phyloP scores from a whole-genome alignment of 1,140 invertebrate genomes.

The Diabrotica virgifera region DNA sequence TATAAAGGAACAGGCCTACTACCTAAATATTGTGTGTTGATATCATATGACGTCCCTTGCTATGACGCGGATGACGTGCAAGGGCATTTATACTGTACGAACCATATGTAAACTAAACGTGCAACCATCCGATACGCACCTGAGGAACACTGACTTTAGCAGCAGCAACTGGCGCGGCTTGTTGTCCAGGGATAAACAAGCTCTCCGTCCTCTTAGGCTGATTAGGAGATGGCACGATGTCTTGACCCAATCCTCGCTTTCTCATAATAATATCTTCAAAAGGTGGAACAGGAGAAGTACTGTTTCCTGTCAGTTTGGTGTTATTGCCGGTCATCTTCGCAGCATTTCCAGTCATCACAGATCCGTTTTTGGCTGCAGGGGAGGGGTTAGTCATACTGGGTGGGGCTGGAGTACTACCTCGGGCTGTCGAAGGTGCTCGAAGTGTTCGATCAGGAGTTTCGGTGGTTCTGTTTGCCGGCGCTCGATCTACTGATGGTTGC shows the following conservation, averaged over 20 bases:
- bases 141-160: neutral
- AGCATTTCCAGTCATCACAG: constrained; percentile 47
- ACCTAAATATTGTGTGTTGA: too few relatives aligned
- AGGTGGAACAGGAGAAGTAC: constrained; percentile 49
- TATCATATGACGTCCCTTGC: too few relatives aligned
- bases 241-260: constrained; percentile 77
- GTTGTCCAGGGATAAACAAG: constrained; percentile 58
- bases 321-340: constrained; percentile 36
- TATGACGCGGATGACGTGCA: too few relatives aligned
- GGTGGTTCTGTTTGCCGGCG: constrained; percentile 43
- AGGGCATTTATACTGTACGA: too few relatives aligned
- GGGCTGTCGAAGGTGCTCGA: constrained; percentile 40
- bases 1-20: too few relatives aligned
- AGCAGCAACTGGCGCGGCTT: constrained; percentile 34
- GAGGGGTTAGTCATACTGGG: constrained; percentile 36
- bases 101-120: too few relatives aligned
- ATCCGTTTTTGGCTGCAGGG: constrained; percentile 48
- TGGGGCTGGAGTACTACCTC: constrained; percentile 49
- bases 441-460: constrained; percentile 51
- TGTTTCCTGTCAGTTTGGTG: constrained; percentile 33
- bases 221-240: constrained; percentile 78
- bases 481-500: constrained; percentile 72
- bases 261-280: constrained; percentile 78
- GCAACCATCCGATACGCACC: neutral
- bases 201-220: constrained; percentile 89